Evolutionary conservation across 1,140 invertebrate genomes (phyloP).

Genomic region (Saccostrea echinata): DNA sequence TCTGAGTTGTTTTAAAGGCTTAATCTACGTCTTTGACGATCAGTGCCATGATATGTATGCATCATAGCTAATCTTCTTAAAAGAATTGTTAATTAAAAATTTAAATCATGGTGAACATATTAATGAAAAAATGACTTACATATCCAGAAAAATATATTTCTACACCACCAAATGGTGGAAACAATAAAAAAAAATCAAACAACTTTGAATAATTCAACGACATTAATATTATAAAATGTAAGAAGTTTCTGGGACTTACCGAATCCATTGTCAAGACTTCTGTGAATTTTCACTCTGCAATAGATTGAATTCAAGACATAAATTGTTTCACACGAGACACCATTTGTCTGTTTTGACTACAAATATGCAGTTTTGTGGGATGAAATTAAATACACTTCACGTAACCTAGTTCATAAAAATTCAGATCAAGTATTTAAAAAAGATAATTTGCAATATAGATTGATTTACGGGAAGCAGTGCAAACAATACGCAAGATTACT

Average conservation of each 20-base stretch:
- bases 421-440: conserved; percentile 7
- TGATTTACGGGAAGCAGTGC: neutral
- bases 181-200: neutral
- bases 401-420: conserved; percentile 1
- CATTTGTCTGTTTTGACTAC: neutral
- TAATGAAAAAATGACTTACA: neutral
- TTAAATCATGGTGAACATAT: neutral
- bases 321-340: neutral
- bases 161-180: neutral
- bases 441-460: conserved; percentile 27
- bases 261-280: neutral
- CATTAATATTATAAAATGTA: neutral
- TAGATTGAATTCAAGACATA: neutral
- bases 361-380: conserved; percentile 12
- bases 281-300: neutral
- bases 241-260: neutral
- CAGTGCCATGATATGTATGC: neutral
- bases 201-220: neutral
- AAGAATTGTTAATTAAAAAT: neutral
- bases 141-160: neutral
- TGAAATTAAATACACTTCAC: neutral
- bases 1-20: neutral
- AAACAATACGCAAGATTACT: conserved; percentile 23
- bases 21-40: neutral
- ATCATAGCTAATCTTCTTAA: neutral